Evolutionary conservation across 2,888 invertebrate genomes (phyloP).

Genomic region (Orchestes rusci): DNA sequence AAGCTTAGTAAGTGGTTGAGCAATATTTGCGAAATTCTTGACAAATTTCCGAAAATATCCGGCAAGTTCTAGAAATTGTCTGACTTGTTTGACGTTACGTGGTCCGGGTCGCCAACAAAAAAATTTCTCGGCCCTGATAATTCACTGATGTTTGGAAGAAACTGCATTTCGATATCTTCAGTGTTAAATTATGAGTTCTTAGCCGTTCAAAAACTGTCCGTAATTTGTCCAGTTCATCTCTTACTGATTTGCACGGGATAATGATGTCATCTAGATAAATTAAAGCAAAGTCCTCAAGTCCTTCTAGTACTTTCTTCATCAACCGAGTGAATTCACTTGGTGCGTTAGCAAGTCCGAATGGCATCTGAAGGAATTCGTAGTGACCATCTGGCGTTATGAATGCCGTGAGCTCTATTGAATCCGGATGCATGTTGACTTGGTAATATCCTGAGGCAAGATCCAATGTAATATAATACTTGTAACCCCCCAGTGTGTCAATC

Average conservation of each 20-base stretch:
- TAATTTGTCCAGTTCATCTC: constrained; percentile 14
- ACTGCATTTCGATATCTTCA: constrained; percentile 24
- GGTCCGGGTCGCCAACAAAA: constrained; percentile 27
- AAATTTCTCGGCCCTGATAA: constrained; percentile 30
- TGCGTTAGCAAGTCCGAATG: too few species aligned
- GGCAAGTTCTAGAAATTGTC: constrained; percentile 34
- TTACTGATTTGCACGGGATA: too few species aligned
- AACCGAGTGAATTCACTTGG: constrained; percentile 9
- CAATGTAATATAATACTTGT: constrained; percentile 26
- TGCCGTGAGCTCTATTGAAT: constrained; percentile 31
- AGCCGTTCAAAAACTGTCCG: constrained; percentile 15
- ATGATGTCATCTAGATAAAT: too few species aligned
- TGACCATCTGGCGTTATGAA: constrained; percentile 29
- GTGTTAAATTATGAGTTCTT: constrained; percentile 17
- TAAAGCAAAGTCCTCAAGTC: too few species aligned
- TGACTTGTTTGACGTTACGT: constrained; percentile 27
- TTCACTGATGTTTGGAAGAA: constrained; percentile 23
- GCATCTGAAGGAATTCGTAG: constrained; percentile 19
- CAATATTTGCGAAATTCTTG: too few species aligned
- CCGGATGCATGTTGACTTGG: constrained; percentile 31
- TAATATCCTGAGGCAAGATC: constrained; percentile 31
- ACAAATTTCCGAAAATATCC: constrained; percentile 34
- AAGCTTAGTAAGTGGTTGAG: constrained; percentile 23
- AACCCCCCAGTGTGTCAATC: constrained; percentile 23
- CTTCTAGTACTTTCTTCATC: constrained; percentile 25